Base-by-base conservation (phyloP, 1,140 invertebrate species). In the Scaptomyza hsui region DNA sequence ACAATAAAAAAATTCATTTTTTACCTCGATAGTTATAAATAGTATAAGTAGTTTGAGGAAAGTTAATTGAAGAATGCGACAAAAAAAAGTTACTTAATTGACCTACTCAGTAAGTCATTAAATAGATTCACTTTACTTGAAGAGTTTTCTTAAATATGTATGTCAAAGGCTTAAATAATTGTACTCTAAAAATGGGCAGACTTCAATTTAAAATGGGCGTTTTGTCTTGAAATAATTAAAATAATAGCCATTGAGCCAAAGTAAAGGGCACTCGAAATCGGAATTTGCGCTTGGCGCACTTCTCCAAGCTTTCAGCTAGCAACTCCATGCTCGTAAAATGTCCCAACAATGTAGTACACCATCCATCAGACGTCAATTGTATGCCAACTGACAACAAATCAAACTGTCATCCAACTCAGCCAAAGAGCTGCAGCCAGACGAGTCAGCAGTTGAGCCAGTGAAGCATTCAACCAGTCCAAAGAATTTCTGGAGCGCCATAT, bases 281-380 rank as follows among this genome's bases (percentile, higher is more conserved):
- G 39, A 71, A 49, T 53, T 51, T 26, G 49, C 16, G 57, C 70
- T 65, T 15, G 60, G 52, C 52, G 26, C 26, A 29, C 26, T 29
- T 21, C 19, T 21, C 4, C 4, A 21, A 1, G 19, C 26, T 1
- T 7, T 29, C n/a, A n/a, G n/a, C n/a, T n/a, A n/a, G 57, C 37
- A 21, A 42, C 62, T 57, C 44, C 59, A 44, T 55, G 73, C 52
- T 77, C 62, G 67, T 65, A 72, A 71, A 81, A 75, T 88, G 81
- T 86, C 82, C 82, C 67, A 56, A 75, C 82, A 88, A 88, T 88
- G 82, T 88, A 88, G 82, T 78, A 88, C 82, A 88, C 82, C 72
- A 88, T 88, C 82, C 82, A 88, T 88, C 82, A 88, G 86, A 75
- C 77, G 82, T 88, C 82, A 88, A 88, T 88, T 88, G 78, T 86